Evolutionary conservation across 2,113 vertebrate species (phyloP), one percentile per base, ranked within the genome.

Genomic region (Plestiodon gilberti): DNA sequence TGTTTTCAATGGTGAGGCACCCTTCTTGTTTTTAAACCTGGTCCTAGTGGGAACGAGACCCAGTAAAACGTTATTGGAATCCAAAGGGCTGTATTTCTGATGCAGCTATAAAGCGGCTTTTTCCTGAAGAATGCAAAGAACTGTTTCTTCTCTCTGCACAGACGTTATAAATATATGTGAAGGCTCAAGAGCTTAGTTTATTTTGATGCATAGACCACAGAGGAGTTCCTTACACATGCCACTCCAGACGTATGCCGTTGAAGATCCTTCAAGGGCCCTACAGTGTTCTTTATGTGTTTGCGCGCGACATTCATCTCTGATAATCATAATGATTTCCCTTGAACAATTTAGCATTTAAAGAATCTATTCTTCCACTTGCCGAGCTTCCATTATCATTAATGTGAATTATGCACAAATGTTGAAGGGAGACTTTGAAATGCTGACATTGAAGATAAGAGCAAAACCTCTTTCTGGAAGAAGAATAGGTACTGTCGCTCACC

Each of bases 311-410:
- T 93, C 90, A 78, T 90, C 81, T 91, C 81, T 59, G 40, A 38
- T 80, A 87, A 91, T 78, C 86, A 30, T 87, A 90, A 89, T 89
- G 88, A 52, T 75, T 93, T 89, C 88, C 87, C 82, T 92, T 90
- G 89, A 90, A 79, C 76, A 87, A 22, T 89, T 93, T 91, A 89
- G 82, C 48, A 77, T 93, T 91, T 92, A 93, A 84, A 82, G 83
- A 89, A 89, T 81, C 67, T 86, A 35, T 82, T 92, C 76, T 92
- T 38, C 64, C 61, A 48, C 78, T 18, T 82, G 48, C 81, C 65
- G 91, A 85, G 85, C 22, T 90, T 40, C 55, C 86, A 18, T 91
- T 91, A 88, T 84, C 83, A 92, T 87, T 89, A 80, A 92, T 87
- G 87, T 83, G 76, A 90, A 88, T 93, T 90, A 90, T 74, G 73